phyloP scores from a whole-genome alignment of 2,113 vertebrate genomes.

The Thomomys bottae region DNA sequence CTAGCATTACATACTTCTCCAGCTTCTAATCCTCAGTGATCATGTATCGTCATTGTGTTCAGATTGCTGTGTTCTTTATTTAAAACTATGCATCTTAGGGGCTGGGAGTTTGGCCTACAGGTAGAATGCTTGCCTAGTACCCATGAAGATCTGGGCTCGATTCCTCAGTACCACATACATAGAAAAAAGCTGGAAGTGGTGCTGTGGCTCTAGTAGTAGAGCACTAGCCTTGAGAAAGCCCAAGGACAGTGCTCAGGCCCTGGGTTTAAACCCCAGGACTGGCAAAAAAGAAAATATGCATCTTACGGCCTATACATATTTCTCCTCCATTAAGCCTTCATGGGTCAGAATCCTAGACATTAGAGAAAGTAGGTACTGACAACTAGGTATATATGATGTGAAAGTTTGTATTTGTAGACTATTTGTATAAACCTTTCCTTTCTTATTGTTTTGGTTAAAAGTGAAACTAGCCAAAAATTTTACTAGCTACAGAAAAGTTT shows the following conservation, averaged over 20 bases:
- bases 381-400: background rate
- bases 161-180: too few species aligned
- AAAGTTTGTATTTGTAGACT: background rate
- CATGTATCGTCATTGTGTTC: background rate
- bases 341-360: background rate
- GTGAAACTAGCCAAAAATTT: background rate
- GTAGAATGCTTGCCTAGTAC: too few species aligned
- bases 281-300: too few species aligned
- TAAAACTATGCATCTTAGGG: background rate
- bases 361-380: background rate
- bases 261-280: too few species aligned
- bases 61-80: background rate
- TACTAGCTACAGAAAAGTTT: background rate
- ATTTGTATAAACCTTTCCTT: background rate
- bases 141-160: too few species aligned
- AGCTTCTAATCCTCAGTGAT: background rate
- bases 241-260: too few species aligned
- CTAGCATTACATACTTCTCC: background rate
- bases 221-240: too few species aligned
- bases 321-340: background rate
- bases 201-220: too few species aligned
- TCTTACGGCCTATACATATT: background rate
- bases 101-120: too few species aligned
- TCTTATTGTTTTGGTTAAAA: background rate
- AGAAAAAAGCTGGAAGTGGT: too few species aligned